phyloP scores from a whole-genome alignment of 1,140 invertebrate species.

The Bactericera cockerelli region DNA sequence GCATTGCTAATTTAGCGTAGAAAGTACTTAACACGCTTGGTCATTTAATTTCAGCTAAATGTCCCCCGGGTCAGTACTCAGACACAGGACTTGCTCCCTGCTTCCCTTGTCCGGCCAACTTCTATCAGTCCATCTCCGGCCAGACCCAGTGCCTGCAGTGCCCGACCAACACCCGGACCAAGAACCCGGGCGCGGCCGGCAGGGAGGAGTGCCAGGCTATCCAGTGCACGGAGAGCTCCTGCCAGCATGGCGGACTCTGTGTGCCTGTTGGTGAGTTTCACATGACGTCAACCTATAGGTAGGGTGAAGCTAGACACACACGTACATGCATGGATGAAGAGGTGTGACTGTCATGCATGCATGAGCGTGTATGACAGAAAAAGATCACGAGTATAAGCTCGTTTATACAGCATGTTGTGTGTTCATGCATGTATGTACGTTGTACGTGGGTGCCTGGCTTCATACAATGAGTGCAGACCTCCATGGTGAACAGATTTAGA shows the following conservation, averaged over 20 bases:
- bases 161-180: constrained; percentile 67
- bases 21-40: too few relatives aligned
- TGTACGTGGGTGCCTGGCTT: too few relatives aligned
- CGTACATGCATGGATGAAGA: too few relatives aligned
- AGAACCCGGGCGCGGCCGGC: constrained; percentile 51
- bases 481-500: too few relatives aligned
- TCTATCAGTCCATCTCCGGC: constrained; percentile 71
- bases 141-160: constrained; percentile 75
- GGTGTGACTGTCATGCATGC: too few relatives aligned
- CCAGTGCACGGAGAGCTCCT: constrained; percentile 69
- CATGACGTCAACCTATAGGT: constrained; percentile 14
- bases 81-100: constrained; percentile 89
- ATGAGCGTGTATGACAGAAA: too few relatives aligned
- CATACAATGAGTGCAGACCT: too few relatives aligned
- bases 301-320: too few relatives aligned
- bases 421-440: too few relatives aligned
- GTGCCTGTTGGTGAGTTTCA: constrained; percentile 45
- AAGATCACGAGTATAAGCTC: too few relatives aligned
- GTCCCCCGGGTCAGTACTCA: constrained; percentile 83
- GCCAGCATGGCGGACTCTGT: constrained; percentile 85
- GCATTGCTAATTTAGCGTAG: too few relatives aligned
- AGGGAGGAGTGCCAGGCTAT: constrained; percentile 72
- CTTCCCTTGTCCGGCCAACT: constrained; percentile 81
- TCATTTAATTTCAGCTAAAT: constrained; percentile 54
- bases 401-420: too few relatives aligned